Evolutionary conservation across 2,113 vertebrate species (phyloP).

Genomic region (Epinephelus fuscoguttatus): DNA sequence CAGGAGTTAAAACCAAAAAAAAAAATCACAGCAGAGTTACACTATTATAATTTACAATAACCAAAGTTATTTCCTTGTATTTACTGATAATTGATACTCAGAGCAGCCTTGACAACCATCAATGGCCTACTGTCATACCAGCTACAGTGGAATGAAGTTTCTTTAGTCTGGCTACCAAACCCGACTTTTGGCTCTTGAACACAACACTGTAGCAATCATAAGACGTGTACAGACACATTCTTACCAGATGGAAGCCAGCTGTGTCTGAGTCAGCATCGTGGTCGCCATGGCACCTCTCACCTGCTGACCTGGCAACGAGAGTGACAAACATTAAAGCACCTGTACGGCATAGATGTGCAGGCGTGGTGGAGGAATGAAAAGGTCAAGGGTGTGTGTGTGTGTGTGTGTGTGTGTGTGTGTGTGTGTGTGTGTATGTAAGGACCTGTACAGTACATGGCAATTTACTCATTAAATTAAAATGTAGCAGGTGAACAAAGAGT

Average conservation of each 20-base stretch:
- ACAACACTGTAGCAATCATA: not conserved
- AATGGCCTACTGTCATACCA: not conserved
- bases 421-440: not conserved
- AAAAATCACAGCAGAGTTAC: not conserved
- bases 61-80: not conserved
- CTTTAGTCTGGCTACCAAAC: not conserved
- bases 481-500: not conserved
- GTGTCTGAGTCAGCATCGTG: slow-evolving; percentile 94
- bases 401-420: too few species aligned
- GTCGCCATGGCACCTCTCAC: slow-evolving; percentile 93
- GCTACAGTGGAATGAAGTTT: not conserved
- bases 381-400: not conserved
- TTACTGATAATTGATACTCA: not conserved
- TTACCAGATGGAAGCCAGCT: slow-evolving; percentile 97
- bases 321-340: slow-evolving; percentile 24
- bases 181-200: not conserved
- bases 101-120: not conserved
- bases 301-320: slow-evolving; percentile 89
- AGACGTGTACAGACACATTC: slow-evolving; percentile 63
- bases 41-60: not conserved
- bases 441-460: not conserved
- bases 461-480: not conserved
- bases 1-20: not conserved
- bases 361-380: not conserved
- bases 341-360: slow-evolving; percentile 10